These are phyloP conservation scores for Heterodera schachtii DNA, from an alignment of 1,140 invertebrate genomes.

Conservation along the genomic window DNA sequence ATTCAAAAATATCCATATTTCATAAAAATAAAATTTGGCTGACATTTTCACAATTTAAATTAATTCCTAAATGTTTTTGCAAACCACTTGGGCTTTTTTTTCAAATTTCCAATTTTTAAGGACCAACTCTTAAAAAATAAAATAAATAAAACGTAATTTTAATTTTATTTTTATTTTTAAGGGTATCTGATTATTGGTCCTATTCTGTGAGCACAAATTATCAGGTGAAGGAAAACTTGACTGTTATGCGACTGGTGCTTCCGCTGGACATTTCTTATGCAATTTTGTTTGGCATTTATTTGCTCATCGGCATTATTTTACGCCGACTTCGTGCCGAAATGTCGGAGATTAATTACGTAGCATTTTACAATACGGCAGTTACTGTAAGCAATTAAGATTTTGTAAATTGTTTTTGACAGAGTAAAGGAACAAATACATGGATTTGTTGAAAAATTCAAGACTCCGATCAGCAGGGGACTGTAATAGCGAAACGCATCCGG, in stretches of 20 bases:
- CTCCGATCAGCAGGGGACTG: too few species aligned
- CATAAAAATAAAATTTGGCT: too few species aligned
- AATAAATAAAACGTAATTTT: too few species aligned
- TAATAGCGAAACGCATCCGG: too few species aligned
- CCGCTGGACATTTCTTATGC: constrained; percentile 31
- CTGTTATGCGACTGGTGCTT: constrained; percentile 15
- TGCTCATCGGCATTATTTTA: constrained; percentile 20
- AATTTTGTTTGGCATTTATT: constrained; percentile 12
- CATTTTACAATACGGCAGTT: constrained; percentile 13
- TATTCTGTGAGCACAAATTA: constrained; percentile 19
- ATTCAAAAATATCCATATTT: too few species aligned
- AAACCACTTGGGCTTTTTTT: too few species aligned
- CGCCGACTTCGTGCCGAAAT: not conserved
- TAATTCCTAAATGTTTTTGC: too few species aligned
- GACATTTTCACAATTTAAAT: too few species aligned
- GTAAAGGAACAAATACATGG: not conserved
- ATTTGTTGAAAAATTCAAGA: too few species aligned
- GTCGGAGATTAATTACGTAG: constrained; percentile 5
- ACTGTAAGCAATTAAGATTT: constrained; percentile 11
- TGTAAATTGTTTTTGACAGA: not conserved
- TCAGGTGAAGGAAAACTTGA: constrained; percentile 22
- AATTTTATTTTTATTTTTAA: not conserved
- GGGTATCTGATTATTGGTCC: not conserved
- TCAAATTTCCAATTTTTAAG: too few species aligned
- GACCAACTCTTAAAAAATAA: too few species aligned